Evolutionary conservation across 2,113 vertebrate species (phyloP).

Genomic region (Pycnonotus jocosus): DNA sequence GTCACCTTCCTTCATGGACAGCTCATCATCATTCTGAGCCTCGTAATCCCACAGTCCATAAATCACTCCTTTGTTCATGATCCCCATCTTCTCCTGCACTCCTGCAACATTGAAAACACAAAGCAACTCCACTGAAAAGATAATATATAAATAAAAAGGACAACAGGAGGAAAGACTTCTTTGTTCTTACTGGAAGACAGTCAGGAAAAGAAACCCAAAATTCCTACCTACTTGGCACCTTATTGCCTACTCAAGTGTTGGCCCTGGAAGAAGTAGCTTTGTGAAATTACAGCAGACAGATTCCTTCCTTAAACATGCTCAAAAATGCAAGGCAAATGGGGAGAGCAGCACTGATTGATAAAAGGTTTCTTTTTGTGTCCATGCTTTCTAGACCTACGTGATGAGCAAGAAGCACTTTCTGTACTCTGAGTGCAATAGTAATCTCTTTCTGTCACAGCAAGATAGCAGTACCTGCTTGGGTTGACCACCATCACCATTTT

Average conservation of each 20-base stretch:
- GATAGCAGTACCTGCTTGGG: not conserved
- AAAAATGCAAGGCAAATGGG: rapidly evolving
- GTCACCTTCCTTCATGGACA: conserved; percentile 86
- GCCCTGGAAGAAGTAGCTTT: not conserved
- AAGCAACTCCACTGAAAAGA: not conserved
- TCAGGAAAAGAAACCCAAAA: not conserved
- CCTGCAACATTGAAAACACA: conserved; percentile 66
- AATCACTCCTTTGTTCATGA: conserved; percentile 96
- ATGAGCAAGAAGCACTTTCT: not conserved
- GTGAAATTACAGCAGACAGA: not conserved
- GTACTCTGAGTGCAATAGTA: not conserved
- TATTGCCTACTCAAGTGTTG: not conserved
- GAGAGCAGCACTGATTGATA: not conserved
- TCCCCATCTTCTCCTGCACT: conserved; percentile 99
- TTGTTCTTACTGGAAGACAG: not conserved
- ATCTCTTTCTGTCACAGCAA: not conserved
- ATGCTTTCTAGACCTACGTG: not conserved
- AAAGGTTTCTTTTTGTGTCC: not conserved
- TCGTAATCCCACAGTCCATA: conserved; percentile 92
- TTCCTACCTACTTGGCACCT: not conserved
- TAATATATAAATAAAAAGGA: not conserved
- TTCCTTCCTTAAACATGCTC: not conserved
- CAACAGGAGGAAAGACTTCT: not conserved
- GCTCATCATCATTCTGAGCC: conserved; percentile 83
- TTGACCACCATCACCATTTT: not conserved